phyloP scores from a whole-genome alignment of 2,797 vertebrate species.

The Kryptolebias ocellatus region DNA sequence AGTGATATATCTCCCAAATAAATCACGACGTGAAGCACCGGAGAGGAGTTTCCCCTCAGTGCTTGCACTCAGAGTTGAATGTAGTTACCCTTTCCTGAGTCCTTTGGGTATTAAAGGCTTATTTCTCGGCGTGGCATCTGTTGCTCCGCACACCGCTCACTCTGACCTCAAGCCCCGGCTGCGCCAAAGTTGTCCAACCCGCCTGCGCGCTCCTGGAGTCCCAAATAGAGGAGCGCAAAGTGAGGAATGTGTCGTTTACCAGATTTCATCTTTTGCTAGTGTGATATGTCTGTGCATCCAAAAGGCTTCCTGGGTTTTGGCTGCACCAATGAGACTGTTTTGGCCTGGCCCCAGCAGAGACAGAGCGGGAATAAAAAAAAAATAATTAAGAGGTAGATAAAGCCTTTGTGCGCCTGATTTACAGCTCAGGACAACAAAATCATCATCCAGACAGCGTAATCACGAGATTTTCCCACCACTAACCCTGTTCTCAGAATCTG shows the following conservation, averaged over 20 bases:
- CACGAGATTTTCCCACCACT: constrained; percentile 17
- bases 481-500: background rate
- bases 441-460: constrained; percentile 15
- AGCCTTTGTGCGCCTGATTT: constrained; percentile 34
- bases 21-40: constrained; percentile 9
- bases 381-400: constrained; percentile 8
- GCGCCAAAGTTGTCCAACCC: constrained; percentile 35
- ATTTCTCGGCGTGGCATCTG: constrained; percentile 79
- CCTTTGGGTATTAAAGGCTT: constrained; percentile 80
- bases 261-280: constrained; percentile 9
- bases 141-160: constrained; percentile 66
- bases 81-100: constrained; percentile 62
- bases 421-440: constrained; percentile 19
- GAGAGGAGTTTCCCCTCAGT: constrained; percentile 47
- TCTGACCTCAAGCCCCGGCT: constrained; percentile 53
- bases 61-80: constrained; percentile 50
- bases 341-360: constrained; percentile 40
- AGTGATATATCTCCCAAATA: constrained; percentile 11
- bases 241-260: constrained; percentile 27
- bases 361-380: constrained; percentile 46
- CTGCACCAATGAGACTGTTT: constrained; percentile 32
- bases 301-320: constrained; percentile 41
- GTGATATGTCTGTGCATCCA: constrained; percentile 25
- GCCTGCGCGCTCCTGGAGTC: constrained; percentile 9
- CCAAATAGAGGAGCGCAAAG: constrained; percentile 3